Conservation (phyloP, 2,797 vertebrate genomes). For the Acomys russatus region DNA sequence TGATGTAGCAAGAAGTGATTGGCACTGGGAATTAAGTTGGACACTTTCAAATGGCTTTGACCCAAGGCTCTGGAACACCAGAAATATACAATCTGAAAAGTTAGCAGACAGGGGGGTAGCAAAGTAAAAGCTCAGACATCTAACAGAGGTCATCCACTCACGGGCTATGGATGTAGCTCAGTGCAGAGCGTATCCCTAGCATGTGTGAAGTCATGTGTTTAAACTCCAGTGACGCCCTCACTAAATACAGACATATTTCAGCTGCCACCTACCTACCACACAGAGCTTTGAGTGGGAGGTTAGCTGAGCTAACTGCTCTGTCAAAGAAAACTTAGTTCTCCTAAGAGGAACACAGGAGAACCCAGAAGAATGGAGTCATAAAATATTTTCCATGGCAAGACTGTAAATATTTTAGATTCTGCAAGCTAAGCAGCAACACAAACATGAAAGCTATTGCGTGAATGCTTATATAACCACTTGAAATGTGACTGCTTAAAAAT, state of each 20-base stretch:
- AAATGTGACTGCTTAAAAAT: background rate
- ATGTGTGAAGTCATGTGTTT: background rate
- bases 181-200: background rate
- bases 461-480: background rate
- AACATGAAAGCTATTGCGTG: background rate
- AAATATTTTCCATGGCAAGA: background rate
- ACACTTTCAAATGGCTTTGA: background rate
- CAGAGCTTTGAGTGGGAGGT: background rate
- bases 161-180: background rate
- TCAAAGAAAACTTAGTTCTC: background rate
- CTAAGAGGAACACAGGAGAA: constrained; percentile 22
- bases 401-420: constrained; percentile 28
- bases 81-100: constrained; percentile 18
- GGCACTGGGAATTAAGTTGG: background rate
- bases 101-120: background rate
- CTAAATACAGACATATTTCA: background rate
- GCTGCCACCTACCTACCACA: background rate
- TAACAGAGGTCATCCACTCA: background rate
- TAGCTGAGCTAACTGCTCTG: background rate
- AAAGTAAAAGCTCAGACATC: background rate
- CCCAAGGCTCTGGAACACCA: background rate
- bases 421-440: background rate
- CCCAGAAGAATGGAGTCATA: background rate
- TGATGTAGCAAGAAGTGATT: background rate
- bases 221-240: background rate